phyloP scores from a whole-genome alignment of 2,888 invertebrate species.

The Erebia palarica region DNA sequence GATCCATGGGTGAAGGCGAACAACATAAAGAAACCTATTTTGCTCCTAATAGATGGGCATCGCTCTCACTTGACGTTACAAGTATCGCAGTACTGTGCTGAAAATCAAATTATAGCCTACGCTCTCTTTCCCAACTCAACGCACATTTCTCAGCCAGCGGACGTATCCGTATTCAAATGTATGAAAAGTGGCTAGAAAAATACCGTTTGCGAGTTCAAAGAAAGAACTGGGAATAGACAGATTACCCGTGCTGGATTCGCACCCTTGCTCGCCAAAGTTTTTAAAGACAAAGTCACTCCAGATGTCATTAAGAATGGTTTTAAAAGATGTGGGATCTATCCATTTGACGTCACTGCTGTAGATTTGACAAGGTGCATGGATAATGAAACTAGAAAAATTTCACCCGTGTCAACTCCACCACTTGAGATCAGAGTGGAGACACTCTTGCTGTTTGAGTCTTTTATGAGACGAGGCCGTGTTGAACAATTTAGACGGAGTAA shows the following conservation, averaged over 20 bases:
- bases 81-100: slow-evolving; percentile 1
- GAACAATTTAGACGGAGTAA: slow-evolving; percentile 6
- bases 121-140: slow-evolving; percentile 1
- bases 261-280: slow-evolving; percentile 1
- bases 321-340: slow-evolving; percentile 6
- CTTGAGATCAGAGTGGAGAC: background rate
- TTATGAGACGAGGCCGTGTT: slow-evolving; percentile 9
- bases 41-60: background rate
- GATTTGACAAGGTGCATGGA: slow-evolving; percentile 11
- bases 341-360: slow-evolving; percentile 11
- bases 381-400: slow-evolving; percentile 12
- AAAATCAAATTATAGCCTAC: slow-evolving; percentile 1
- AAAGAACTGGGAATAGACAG: slow-evolving; percentile 1
- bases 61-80: background rate
- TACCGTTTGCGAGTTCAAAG: slow-evolving; percentile 10
- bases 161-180: slow-evolving; percentile 11
- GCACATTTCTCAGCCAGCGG: slow-evolving; percentile 1
- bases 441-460: slow-evolving; percentile 4
- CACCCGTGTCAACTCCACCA: slow-evolving; percentile 5
- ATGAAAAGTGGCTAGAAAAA: slow-evolving; percentile 21
- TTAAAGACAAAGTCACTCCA: slow-evolving; percentile 10
- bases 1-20: too few species aligned
- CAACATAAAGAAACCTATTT: background rate
- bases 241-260: slow-evolving; percentile 3
- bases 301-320: slow-evolving; percentile 10